Evolutionary conservation across 1,140 invertebrate species (phyloP).

Genomic region (Artemia franciscana): DNA sequence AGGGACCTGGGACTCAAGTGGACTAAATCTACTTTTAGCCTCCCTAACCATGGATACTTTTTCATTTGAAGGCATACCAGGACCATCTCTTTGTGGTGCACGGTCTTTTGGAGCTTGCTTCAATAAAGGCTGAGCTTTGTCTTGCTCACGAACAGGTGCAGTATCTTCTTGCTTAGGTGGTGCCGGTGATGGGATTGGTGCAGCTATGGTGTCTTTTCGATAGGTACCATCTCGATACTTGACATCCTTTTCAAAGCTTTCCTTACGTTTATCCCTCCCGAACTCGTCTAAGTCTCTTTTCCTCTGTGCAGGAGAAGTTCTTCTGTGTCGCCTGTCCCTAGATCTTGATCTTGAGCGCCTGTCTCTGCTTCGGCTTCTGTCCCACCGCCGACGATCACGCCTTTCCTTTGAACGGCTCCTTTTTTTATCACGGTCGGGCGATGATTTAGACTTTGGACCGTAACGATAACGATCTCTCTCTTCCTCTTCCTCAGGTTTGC

Average conservation of each 20-base stretch:
- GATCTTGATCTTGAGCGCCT: slow-evolving; percentile 7
- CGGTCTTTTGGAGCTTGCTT: slow-evolving; percentile 38
- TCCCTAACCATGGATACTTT: too few relatives aligned
- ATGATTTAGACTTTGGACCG: too few relatives aligned
- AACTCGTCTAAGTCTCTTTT: slow-evolving; percentile 4
- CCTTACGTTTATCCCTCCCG: slow-evolving; percentile 1
- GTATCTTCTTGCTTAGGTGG: not conserved
- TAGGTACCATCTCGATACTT: not conserved
- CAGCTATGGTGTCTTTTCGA: not conserved
- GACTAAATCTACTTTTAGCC: too few relatives aligned
- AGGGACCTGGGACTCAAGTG: too few relatives aligned
- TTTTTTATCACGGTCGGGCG: slow-evolving; percentile 14
- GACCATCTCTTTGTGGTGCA: too few relatives aligned
- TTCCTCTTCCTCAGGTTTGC: slow-evolving; percentile 11
- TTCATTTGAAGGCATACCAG: too few relatives aligned
- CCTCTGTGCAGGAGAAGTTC: slow-evolving; percentile 3
- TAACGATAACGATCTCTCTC: slow-evolving; percentile 21
- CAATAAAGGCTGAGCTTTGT: slow-evolving; percentile 39
- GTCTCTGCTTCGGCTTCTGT: slow-evolving; percentile 11
- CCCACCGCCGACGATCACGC: slow-evolving; percentile 5
- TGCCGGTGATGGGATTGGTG: not conserved
- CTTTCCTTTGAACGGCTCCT: slow-evolving; percentile 11
- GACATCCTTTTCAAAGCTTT: not conserved
- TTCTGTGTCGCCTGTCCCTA: slow-evolving; percentile 7
- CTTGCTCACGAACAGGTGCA: not conserved